Evolutionary conservation across 2,113 vertebrate species (phyloP).

Genomic region (Struthio camelus): DNA sequence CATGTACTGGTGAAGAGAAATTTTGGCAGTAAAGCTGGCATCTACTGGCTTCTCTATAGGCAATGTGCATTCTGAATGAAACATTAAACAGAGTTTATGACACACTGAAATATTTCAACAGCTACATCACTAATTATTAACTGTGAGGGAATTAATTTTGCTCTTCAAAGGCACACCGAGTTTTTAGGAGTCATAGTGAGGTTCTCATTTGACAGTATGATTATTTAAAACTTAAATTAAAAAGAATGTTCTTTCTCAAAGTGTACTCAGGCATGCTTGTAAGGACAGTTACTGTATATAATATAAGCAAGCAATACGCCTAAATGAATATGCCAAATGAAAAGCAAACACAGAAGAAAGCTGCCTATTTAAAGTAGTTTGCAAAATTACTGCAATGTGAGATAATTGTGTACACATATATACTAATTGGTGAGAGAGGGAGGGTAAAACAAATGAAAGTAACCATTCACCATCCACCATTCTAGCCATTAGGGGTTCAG

Average conservation of each 20-base stretch:
- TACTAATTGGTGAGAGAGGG: neutral
- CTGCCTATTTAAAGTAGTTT: neutral
- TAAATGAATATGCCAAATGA: neutral
- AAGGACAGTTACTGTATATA: neutral
- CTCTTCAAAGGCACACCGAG: neutral
- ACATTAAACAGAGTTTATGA: slow-evolving; percentile 1
- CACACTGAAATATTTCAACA: neutral
- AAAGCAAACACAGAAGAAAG: neutral
- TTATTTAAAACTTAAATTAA: slow-evolving; percentile 12
- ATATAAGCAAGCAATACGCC: neutral
- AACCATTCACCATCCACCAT: neutral
- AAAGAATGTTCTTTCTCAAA: slow-evolving; percentile 11
- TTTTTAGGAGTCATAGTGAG: neutral
- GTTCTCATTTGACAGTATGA: neutral
- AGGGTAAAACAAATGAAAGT: neutral
- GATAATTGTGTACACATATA: neutral
- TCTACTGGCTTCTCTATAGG: neutral
- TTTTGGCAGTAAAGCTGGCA: slow-evolving; percentile 33
- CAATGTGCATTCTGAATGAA: neutral
- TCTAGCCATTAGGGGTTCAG: neutral
- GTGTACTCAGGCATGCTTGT: neutral
- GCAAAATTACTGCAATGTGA: neutral
- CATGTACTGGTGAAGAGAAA: slow-evolving; percentile 13
- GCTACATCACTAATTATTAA: slow-evolving; percentile 4
- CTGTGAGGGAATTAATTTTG: neutral